A percentile compares a stretch with the other conserved stretches of the same genome.
These are phyloP conservation scores for Mastomys coucha DNA, from an alignment of 2,113 vertebrate genomes.

Conservation along the genomic window DNA sequence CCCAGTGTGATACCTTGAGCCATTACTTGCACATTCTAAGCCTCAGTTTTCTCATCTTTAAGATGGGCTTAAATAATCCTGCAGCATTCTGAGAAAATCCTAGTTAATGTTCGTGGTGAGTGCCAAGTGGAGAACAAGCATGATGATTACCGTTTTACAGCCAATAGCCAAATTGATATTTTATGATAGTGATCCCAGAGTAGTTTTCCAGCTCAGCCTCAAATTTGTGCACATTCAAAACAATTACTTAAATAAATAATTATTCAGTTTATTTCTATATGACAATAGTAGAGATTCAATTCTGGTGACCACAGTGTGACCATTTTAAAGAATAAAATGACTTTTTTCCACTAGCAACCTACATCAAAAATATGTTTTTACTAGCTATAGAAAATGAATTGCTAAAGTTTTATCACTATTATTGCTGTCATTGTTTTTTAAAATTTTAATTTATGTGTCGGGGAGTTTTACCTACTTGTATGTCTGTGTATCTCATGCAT, in stretches of 20 bases:
- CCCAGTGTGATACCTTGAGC: not conserved
- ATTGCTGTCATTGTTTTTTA: not conserved
- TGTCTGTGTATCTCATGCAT: not conserved
- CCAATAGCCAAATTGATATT: not conserved
- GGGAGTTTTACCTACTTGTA: not conserved
- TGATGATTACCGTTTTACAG: not conserved
- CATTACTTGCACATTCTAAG: not conserved
- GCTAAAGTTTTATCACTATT: not conserved
- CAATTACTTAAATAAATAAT: conserved; percentile 31
- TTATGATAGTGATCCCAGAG: not conserved
- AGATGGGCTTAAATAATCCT: not conserved
- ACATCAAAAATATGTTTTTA: conserved; percentile 49
- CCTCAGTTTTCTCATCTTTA: not conserved
- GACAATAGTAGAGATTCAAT: not conserved
- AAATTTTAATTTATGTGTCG: not conserved
- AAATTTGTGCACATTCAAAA: not conserved
- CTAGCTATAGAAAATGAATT: not conserved
- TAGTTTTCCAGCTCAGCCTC: conserved; percentile 7
- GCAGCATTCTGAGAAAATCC: not conserved
- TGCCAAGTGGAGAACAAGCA: not conserved
- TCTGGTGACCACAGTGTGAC: not conserved
- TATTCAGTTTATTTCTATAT: conserved; percentile 9
- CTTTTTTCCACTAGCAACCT: not conserved
- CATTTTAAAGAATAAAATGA: conserved; percentile 21
- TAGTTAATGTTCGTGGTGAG: not conserved